These are phyloP conservation scores for Sebastes itinus DNA, from an alignment of 2,797 vertebrate species.

Conservation along the genomic window DNA sequence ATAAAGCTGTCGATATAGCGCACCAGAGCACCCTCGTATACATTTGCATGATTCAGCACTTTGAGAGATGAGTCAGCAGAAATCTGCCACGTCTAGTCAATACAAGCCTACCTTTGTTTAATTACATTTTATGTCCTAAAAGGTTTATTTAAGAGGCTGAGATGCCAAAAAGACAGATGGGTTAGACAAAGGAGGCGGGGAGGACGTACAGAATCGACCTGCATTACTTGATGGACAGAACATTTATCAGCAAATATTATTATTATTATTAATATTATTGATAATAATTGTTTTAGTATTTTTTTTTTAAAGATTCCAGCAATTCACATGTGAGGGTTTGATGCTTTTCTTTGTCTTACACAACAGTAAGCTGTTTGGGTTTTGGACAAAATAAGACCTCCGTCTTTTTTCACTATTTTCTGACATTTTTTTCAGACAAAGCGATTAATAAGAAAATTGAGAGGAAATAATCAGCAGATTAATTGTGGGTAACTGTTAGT, in stretches of 20 bases:
- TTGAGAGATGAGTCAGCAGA: conserved; percentile 52
- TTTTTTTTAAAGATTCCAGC: not conserved
- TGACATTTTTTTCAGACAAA: not conserved
- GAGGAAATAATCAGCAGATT: not conserved
- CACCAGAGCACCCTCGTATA: conserved; percentile 5
- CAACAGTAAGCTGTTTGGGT: not conserved
- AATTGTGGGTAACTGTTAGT: not conserved
- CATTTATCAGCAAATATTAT: not conserved
- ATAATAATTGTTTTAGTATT: not conserved
- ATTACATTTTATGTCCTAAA: not conserved
- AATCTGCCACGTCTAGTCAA: conserved; percentile 23
- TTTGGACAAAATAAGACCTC: not conserved
- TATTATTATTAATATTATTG: too few relatives aligned
- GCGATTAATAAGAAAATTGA: too few relatives aligned
- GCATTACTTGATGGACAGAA: not conserved
- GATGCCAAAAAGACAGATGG: not conserved
- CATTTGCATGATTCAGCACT: conserved; percentile 49
- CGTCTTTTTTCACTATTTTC: too few relatives aligned
- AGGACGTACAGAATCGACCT: not conserved
- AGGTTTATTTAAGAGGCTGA: not conserved
- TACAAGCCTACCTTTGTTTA: conserved; percentile 13
- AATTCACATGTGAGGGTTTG: not conserved
- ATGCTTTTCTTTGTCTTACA: not conserved
- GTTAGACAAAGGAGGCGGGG: not conserved
- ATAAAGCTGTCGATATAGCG: conserved; percentile 20